Evolutionary conservation across 2,888 invertebrate genomes (phyloP).

Genomic region (Noctuana brunneofusca): DNA sequence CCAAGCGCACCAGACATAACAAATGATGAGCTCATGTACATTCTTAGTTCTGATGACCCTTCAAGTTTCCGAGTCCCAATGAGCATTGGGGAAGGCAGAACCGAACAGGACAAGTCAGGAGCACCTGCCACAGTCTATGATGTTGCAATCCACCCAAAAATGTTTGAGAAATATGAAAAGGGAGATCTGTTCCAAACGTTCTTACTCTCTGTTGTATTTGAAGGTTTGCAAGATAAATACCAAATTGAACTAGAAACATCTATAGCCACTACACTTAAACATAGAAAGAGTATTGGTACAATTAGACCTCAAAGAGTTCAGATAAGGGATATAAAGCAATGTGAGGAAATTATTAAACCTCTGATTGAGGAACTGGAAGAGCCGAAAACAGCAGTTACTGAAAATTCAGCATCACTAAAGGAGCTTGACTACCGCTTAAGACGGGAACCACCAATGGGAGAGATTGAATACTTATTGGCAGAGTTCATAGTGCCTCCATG

Average conservation of each 20-base stretch:
- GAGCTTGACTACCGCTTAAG: conserved; percentile 84
- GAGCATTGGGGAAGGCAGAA: conserved; percentile 93
- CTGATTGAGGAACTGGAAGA: conserved; percentile 85
- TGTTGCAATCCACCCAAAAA: conserved; percentile 90
- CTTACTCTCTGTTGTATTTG: conserved; percentile 90
- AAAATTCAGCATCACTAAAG: conserved; percentile 47
- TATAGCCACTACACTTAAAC: conserved; percentile 86
- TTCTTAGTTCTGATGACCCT: conserved; percentile 87
- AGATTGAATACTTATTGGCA: conserved; percentile 80
- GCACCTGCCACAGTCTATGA: conserved; percentile 90
- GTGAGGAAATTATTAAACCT: conserved; percentile 57
- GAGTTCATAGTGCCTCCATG: conserved; percentile 84
- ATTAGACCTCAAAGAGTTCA: conserved; percentile 89
- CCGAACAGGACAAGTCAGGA: conserved; percentile 90
- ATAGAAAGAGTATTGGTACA: conserved; percentile 88
- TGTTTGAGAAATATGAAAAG: conserved; percentile 88
- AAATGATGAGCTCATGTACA: conserved; percentile 86
- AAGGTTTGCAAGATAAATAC: conserved; percentile 89
- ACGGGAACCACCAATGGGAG: conserved; percentile 80
- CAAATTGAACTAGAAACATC: conserved; percentile 86
- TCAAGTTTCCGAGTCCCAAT: conserved; percentile 91
- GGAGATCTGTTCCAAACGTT: conserved; percentile 90
- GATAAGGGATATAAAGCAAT: conserved; percentile 84
- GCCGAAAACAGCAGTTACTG: conserved; percentile 40
- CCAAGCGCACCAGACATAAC: conserved; percentile 88